phyloP scores from a whole-genome alignment of 2,888 invertebrate genomes.

The Epistrophe grossulariae region DNA sequence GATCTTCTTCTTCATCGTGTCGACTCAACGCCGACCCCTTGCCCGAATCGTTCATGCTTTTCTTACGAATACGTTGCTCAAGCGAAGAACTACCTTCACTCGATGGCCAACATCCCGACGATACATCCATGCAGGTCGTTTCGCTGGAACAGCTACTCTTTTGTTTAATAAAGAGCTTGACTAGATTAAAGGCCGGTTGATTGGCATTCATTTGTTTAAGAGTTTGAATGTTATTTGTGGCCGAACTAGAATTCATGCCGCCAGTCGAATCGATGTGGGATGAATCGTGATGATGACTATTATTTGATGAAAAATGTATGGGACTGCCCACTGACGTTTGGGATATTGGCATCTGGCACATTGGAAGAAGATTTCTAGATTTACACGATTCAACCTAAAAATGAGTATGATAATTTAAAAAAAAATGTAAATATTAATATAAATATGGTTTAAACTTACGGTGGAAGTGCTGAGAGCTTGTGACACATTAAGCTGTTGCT shows the following conservation, averaged over 20 bases:
- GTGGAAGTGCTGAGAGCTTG: conserved; percentile 89
- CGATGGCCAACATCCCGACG: conserved; percentile 91
- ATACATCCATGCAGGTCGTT: conserved; percentile 89
- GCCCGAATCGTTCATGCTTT: conserved; percentile 84
- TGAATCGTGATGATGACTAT: conserved; percentile 68
- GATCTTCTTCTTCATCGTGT: conserved; percentile 82
- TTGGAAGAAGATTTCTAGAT: conserved; percentile 83
- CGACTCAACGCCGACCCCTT: conserved; percentile 83
- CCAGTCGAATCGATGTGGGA: conserved; percentile 62
- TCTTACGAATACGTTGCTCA: conserved; percentile 83
- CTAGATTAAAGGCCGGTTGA: conserved; percentile 91
- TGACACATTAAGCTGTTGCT: conserved; percentile 83
- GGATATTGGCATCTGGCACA: conserved; percentile 84
- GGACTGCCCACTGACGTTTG: conserved; percentile 68
- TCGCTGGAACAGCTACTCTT: conserved; percentile 91
- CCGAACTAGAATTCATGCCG: conserved; percentile 80
- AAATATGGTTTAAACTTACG: conserved; percentile 84
- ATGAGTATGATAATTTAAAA: neutral
- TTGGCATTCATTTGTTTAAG: conserved; percentile 84
- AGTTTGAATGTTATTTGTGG: conserved; percentile 76
- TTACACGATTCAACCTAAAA: conserved; percentile 80
- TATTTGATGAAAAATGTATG: conserved; percentile 79
- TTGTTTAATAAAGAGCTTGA: conserved; percentile 95
- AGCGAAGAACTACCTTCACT: conserved; percentile 83
- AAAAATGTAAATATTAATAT: neutral